Percentiles rank a stretch among this genome's conserved stretches.
These are phyloP conservation scores for Apostichopus parvimensis DNA, from an alignment of 35 echinoderm and acorn worm genomes.

Conservation along the genomic window DNA sequence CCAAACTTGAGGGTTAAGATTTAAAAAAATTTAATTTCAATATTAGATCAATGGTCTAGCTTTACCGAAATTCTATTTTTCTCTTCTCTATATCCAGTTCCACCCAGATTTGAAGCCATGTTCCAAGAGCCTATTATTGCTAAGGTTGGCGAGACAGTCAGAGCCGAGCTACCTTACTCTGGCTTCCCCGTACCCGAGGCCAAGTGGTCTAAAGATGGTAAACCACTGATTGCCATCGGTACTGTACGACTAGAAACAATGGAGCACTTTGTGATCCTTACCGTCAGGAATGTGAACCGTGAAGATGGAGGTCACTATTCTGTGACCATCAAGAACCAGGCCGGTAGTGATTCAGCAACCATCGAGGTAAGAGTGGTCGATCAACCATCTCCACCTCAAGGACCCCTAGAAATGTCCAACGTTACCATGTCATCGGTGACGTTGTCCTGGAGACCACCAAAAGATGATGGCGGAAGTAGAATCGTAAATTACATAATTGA, in stretches of 20 bases:
- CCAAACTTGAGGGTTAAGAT: no score
- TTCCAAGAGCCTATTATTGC: conserved; percentile 80
- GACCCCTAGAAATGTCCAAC: conserved; percentile 81
- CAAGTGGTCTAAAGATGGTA: conserved; percentile 85
- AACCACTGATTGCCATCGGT: conserved; percentile 45
- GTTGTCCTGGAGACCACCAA: conserved; percentile 82
- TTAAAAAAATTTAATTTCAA: no score
- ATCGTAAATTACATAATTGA: conserved; percentile 93
- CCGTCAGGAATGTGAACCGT: conserved; percentile 68
- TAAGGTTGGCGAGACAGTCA: conserved; percentile 82
- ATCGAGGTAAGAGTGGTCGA: conserved; percentile 83
- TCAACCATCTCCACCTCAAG: conserved; percentile 77
- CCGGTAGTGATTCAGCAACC: conserved; percentile 77
- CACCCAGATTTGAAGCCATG: conserved; percentile 75
- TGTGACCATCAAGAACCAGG: conserved; percentile 76
- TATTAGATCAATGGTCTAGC: no score
- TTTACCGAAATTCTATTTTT: not conserved
- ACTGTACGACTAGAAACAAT: conserved; percentile 73
- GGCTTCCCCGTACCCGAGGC: conserved; percentile 78
- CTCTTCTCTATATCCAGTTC: conserved; percentile 64
- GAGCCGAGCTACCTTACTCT: conserved; percentile 78
- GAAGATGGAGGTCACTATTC: conserved; percentile 79
- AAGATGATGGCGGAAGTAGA: conserved; percentile 86
- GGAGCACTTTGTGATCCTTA: conserved; percentile 62
- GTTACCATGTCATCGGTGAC: conserved; percentile 84